Percentiles rank a stretch among this genome's conserved stretches.
Evolutionary conservation across 2,113 vertebrate genomes (phyloP).

Genomic region (Harpagus bidentatus): DNA sequence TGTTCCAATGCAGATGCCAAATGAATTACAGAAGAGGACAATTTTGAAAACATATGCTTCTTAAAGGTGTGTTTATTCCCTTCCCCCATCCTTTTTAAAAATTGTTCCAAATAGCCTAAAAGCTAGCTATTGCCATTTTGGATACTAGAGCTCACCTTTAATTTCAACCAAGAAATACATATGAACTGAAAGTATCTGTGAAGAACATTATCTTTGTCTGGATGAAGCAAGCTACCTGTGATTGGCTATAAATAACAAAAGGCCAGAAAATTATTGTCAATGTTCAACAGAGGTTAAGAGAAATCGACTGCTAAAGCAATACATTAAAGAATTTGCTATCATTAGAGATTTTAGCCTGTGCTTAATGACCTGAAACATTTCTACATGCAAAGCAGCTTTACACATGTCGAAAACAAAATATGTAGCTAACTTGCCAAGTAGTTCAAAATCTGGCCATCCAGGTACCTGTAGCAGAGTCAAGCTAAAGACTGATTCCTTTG

Average conservation of each 20-base stretch:
- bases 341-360: conserved; percentile 47
- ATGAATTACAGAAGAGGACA: neutral
- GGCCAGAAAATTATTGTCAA: conserved; percentile 55
- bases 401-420: conserved; percentile 3
- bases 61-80: neutral
- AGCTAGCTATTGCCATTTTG: conserved; percentile 11
- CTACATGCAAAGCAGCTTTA: conserved; percentile 61
- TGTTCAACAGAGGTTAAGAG: conserved; percentile 49
- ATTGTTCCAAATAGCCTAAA: conserved; percentile 15
- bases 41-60: neutral
- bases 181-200: conserved; percentile 52
- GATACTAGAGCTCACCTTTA: conserved; percentile 66
- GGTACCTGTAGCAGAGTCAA: conserved; percentile 70
- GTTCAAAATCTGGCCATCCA: conserved; percentile 69
- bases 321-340: conserved; percentile 40
- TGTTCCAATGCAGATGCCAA: conserved; percentile 36
- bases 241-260: conserved; percentile 48
- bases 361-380: conserved; percentile 54
- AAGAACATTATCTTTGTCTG: conserved; percentile 55
- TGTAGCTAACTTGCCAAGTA: conserved; percentile 66
- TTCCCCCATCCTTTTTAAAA: neutral
- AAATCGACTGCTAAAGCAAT: conserved; percentile 47
- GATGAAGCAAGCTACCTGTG: conserved; percentile 44
- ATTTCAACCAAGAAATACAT: conserved; percentile 65
- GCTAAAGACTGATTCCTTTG: conserved; percentile 62